phyloP scores from a whole-genome alignment of 1,140 invertebrate genomes.

The Drosophila simulans region DNA sequence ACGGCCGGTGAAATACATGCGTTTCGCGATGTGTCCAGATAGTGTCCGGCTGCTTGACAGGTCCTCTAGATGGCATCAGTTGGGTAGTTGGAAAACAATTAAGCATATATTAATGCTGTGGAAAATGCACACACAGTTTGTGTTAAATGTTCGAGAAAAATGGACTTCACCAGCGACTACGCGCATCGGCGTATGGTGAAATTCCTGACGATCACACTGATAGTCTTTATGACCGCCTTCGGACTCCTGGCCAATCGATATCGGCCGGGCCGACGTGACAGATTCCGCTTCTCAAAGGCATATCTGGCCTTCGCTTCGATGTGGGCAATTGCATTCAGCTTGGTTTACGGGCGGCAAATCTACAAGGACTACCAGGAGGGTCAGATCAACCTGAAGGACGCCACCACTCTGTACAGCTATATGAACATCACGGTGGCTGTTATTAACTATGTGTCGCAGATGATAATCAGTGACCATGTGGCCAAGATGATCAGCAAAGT shows the following conservation, averaged over 20 bases:
- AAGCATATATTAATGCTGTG: constrained; percentile 19
- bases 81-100: constrained; percentile 32
- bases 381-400: constrained; percentile 62
- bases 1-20: constrained; percentile 1
- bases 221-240: constrained; percentile 46
- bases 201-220: constrained; percentile 38
- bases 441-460: constrained; percentile 61
- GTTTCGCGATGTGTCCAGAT: constrained; percentile 31
- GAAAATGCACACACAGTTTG: constrained; percentile 6
- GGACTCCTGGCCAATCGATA: constrained; percentile 62
- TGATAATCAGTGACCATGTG: constrained; percentile 40
- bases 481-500: constrained; percentile 56
- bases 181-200: constrained; percentile 42
- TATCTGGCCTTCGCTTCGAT: constrained; percentile 54
- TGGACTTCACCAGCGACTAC: constrained; percentile 33
- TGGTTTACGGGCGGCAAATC: constrained; percentile 54
- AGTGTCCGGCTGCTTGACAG: constrained; percentile 20
- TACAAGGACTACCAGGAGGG: constrained; percentile 47
- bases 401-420: constrained; percentile 64
- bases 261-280: constrained; percentile 22
- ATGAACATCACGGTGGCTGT: constrained; percentile 68
- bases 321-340: constrained; percentile 42
- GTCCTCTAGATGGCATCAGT: constrained; percentile 19
- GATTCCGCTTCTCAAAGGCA: constrained; percentile 51
- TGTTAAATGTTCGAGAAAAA: constrained; percentile 9